Conservation (phyloP, 2,113 vertebrate species). For the Sinocyclocheilus maitianheensis region DNA sequence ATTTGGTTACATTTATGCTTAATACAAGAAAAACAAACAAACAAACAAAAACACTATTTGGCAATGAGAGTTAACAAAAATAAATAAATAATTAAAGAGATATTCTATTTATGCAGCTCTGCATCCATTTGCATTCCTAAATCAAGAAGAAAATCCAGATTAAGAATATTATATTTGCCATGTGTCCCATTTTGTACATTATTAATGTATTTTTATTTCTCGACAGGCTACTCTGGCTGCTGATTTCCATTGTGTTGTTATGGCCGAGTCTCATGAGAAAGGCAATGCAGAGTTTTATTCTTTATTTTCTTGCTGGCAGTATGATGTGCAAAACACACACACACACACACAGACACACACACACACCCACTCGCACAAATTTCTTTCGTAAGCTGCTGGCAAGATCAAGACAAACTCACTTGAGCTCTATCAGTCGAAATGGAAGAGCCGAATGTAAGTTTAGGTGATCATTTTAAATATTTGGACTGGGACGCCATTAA, state of each 20-base stretch:
- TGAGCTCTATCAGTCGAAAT: constrained; percentile 44
- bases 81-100: not conserved
- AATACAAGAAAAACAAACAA: not conserved
- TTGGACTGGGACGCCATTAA: constrained; percentile 60
- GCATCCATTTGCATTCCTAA: not conserved
- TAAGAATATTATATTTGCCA: not conserved
- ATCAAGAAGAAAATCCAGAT: not conserved
- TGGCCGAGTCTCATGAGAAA: constrained; percentile 26
- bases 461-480: constrained; percentile 63
- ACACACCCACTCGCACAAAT: constrained; percentile 30
- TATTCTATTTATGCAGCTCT: not conserved
- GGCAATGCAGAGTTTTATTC: constrained; percentile 14
- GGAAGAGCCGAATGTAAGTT: constrained; percentile 42
- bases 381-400: constrained; percentile 14
- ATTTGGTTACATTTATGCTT: not conserved
- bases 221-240: not conserved
- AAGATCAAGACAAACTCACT: constrained; percentile 42
- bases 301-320: constrained; percentile 30
- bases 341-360: constrained; percentile 16
- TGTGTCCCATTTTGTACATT: not conserved
- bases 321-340: constrained; percentile 16
- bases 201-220: constrained; percentile 14
- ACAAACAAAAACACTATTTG: not conserved
- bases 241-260: constrained; percentile 28
- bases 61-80: not conserved